phyloP scores from a whole-genome alignment of 2,888 invertebrate species.

The Resseliella maxima region DNA sequence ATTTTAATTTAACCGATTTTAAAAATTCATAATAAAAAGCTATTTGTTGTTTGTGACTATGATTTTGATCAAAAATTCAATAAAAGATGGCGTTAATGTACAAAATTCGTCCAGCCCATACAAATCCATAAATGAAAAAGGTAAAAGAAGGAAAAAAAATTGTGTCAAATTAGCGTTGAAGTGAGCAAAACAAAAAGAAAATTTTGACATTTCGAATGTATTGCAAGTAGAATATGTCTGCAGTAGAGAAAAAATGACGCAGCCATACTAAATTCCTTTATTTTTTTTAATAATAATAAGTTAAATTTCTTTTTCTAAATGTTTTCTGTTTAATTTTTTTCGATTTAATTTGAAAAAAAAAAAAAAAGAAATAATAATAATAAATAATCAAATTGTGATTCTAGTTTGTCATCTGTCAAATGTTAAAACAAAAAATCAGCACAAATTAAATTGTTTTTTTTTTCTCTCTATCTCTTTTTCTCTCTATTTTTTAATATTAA shows the following conservation, averaged over 20 bases:
- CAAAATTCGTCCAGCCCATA: too few relatives aligned
- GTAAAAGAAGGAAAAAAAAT: not conserved
- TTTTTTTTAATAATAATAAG: not conserved
- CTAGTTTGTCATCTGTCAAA: too few relatives aligned
- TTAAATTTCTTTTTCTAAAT: not conserved
- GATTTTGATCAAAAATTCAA: too few relatives aligned
- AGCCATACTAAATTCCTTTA: constrained; percentile 34
- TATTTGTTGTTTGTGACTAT: too few relatives aligned
- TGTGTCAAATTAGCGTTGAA: constrained; percentile 1
- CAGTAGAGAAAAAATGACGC: constrained; percentile 49
- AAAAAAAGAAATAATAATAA: too few relatives aligned
- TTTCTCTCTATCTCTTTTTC: too few relatives aligned
- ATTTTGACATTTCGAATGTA: constrained; percentile 45
- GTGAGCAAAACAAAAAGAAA: constrained; percentile 41
- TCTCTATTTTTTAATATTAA: too few relatives aligned
- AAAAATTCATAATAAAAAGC: too few relatives aligned
- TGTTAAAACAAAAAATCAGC: not conserved
- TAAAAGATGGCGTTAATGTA: too few relatives aligned
- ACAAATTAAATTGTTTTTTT: not conserved
- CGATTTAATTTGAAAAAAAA: not conserved
- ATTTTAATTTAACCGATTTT: too few relatives aligned
- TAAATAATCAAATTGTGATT: too few relatives aligned
- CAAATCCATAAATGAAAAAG: not conserved
- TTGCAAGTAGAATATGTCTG: constrained; percentile 38
- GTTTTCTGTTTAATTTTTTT: not conserved